Evolutionary conservation across 2,113 vertebrate species (phyloP).

Genomic region (Cyprichromis sp.): DNA sequence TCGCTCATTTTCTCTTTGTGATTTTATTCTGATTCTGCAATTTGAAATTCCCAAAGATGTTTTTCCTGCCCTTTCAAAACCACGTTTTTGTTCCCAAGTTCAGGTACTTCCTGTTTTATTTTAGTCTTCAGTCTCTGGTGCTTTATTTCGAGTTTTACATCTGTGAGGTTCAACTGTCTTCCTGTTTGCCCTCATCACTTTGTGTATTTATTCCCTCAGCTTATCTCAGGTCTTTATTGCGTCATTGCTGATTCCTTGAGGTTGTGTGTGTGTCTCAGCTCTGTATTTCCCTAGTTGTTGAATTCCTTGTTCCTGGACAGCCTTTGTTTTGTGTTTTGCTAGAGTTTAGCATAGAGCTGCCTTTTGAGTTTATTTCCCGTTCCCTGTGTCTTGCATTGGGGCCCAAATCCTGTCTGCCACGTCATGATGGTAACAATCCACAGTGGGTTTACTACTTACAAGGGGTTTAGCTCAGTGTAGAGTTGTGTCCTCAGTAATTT

Average conservation of each 20-base stretch:
- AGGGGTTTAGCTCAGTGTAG: neutral
- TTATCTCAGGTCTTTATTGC: neutral
- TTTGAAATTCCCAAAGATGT: neutral
- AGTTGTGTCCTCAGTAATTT: neutral
- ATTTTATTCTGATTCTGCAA: neutral
- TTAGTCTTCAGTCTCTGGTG: neutral
- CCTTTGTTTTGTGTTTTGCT: neutral
- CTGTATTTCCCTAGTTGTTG: neutral
- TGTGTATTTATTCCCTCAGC: neutral
- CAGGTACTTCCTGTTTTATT: neutral
- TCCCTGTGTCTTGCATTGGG: neutral
- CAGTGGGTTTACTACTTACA: neutral
- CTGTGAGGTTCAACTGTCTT: neutral
- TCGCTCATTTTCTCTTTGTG: neutral
- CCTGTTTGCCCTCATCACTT: neutral
- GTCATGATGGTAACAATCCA: neutral
- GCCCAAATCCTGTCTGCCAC: neutral
- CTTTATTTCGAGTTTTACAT: neutral
- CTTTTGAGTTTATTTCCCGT: neutral
- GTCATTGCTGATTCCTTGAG: neutral
- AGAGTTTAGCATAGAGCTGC: neutral
- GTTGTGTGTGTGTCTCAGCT: neutral
- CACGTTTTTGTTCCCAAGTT: fast-evolving
- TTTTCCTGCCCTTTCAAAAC: neutral
- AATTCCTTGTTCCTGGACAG: neutral